Evolutionary conservation across 2,888 invertebrate genomes (phyloP).

Genomic region (Zhuqinia jingwanae): DNA sequence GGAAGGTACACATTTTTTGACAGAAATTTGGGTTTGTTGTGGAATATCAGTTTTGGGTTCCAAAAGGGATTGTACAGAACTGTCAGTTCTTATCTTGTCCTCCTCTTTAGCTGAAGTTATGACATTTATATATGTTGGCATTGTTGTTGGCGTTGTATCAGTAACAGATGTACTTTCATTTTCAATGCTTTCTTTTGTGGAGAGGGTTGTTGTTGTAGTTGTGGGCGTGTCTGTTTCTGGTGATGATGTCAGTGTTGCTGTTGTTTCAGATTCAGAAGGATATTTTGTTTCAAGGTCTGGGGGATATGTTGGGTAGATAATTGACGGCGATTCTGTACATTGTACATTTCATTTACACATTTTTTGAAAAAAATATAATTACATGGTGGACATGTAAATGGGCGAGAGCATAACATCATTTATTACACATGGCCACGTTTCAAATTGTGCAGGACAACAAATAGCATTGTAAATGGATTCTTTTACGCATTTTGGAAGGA

Average conservation of each 20-base stretch:
- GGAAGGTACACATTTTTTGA: not conserved
- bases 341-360: constrained; percentile 18
- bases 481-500: not conserved
- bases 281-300: constrained; percentile 67
- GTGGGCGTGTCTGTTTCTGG: constrained; percentile 37
- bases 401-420: constrained; percentile 40
- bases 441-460: not conserved
- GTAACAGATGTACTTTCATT: constrained; percentile 1
- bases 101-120: not conserved
- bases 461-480: no score
- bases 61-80: not conserved
- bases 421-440: constrained; percentile 41
- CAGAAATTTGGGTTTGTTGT: not conserved
- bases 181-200: constrained; percentile 25
- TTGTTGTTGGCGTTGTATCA: not conserved
- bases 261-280: constrained; percentile 39
- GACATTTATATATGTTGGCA: not conserved
- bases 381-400: not conserved
- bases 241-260: constrained; percentile 38
- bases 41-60: not conserved
- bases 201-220: not conserved
- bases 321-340: constrained; percentile 54
- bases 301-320: constrained; percentile 68
- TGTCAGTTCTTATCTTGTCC: constrained; percentile 30
- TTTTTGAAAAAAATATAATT: constrained; percentile 16